Conservation (phyloP, 2,888 invertebrate genomes). For the Xanthia togata region DNA sequence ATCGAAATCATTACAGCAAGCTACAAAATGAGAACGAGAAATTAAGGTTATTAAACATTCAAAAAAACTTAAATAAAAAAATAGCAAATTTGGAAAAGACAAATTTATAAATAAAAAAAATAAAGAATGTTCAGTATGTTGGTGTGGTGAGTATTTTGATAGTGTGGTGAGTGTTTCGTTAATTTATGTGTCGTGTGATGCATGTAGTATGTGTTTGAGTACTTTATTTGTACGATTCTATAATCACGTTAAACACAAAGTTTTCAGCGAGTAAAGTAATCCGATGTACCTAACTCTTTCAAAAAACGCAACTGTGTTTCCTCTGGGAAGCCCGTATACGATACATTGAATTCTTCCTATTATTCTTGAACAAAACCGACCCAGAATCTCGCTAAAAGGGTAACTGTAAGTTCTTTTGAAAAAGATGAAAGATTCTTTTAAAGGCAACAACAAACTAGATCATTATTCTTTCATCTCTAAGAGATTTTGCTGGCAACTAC, state of each 20-base stretch:
- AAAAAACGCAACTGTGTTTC: constrained; percentile 15
- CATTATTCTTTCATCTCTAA: constrained; percentile 62
- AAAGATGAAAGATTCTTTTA: constrained; percentile 59
- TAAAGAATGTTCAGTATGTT: too few relatives aligned
- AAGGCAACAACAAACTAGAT: constrained; percentile 51
- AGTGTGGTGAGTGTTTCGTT: too few relatives aligned
- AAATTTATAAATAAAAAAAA: too few relatives aligned
- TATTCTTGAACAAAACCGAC: constrained; percentile 54
- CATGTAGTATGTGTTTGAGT: too few relatives aligned
- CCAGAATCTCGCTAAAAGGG: constrained; percentile 56
- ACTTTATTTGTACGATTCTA: neutral
- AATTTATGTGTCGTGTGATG: too few relatives aligned
- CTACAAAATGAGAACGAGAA: too few relatives aligned
- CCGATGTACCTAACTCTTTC: constrained; percentile 19
- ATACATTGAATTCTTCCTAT: constrained; percentile 53
- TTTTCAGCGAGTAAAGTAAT: constrained; percentile 23
- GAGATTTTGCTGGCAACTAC: constrained; percentile 56
- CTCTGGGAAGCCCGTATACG: constrained; percentile 28
- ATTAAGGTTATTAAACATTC: too few relatives aligned
- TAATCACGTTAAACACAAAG: constrained; percentile 8
- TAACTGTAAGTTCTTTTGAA: constrained; percentile 54
- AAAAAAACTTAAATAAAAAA: too few relatives aligned
- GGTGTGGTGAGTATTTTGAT: too few relatives aligned
- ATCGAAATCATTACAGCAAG: too few relatives aligned
- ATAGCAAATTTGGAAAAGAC: too few relatives aligned